These are phyloP conservation scores for Mylabris phalerata DNA, from an alignment of 1,140 invertebrate species.

Conservation along the genomic window DNA sequence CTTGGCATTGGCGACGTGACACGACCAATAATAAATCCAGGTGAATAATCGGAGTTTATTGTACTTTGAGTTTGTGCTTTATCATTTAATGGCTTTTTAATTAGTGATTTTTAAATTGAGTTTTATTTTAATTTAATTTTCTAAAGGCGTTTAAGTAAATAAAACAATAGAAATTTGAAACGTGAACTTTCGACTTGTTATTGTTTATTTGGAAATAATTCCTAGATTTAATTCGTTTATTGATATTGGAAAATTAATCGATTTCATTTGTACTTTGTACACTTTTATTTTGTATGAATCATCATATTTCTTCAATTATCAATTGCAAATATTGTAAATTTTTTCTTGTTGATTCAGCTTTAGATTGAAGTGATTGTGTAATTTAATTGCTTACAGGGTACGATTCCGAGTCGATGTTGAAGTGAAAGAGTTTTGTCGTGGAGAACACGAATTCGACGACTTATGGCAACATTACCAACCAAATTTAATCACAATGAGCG, in stretches of 20 bases:
- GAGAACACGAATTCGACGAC: constrained; percentile 32
- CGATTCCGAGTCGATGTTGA: constrained; percentile 48
- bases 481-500: constrained; percentile 31
- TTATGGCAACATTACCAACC: constrained; percentile 24
- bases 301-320: too few relatives aligned
- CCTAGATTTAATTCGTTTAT: too few relatives aligned
- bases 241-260: too few relatives aligned
- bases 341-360: too few relatives aligned
- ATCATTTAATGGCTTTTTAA: not conserved
- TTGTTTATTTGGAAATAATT: not conserved
- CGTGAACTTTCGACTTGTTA: not conserved
- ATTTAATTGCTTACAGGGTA: constrained; percentile 30
- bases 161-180: not conserved
- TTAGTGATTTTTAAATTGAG: too few relatives aligned
- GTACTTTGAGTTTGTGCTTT: not conserved
- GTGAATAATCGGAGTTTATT: constrained; percentile 16
- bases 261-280: too few relatives aligned
- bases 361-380: too few relatives aligned
- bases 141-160: not conserved
- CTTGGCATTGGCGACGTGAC: constrained; percentile 46
- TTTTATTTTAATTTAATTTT: too few relatives aligned
- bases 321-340: too few relatives aligned
- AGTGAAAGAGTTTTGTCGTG: constrained; percentile 43
- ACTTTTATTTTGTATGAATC: too few relatives aligned
- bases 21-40: constrained; percentile 33